phyloP scores from a whole-genome alignment of 1,140 invertebrate genomes.

The Acromyrmex heyeri region DNA sequence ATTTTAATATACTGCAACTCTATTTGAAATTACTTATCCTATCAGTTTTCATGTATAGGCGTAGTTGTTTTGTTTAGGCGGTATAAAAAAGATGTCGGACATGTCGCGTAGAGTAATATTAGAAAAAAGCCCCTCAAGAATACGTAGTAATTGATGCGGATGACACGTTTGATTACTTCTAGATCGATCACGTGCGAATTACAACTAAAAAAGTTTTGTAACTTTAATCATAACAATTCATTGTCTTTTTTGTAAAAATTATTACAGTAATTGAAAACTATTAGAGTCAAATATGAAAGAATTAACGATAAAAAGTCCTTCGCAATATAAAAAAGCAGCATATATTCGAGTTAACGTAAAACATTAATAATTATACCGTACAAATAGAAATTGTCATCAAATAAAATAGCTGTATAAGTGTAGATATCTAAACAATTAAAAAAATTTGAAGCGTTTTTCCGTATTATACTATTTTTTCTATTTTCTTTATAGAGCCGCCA shows the following conservation, averaged over 20 bases:
- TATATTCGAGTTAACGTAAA: slow-evolving; percentile 27
- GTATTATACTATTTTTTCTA: slow-evolving; percentile 64
- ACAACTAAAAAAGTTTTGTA: slow-evolving; percentile 21
- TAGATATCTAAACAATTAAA: slow-evolving; percentile 74
- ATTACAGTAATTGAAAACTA: not conserved
- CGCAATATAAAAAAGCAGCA: slow-evolving; percentile 45
- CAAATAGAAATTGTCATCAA: slow-evolving; percentile 15
- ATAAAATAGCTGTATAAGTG: slow-evolving; percentile 23
- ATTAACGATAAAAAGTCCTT: slow-evolving; percentile 35
- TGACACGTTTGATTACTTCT: slow-evolving; percentile 82
- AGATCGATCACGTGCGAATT: slow-evolving; percentile 63
- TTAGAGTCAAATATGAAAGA: slow-evolving; percentile 13
- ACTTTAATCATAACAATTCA: slow-evolving; percentile 43
- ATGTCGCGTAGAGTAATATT: slow-evolving; percentile 55
- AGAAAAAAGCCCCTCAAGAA: slow-evolving; percentile 57
- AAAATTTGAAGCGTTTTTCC: slow-evolving; percentile 76
- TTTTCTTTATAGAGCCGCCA: slow-evolving; percentile 70
- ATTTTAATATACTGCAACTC: slow-evolving; percentile 80
- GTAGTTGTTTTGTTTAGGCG: slow-evolving; percentile 70
- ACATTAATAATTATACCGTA: slow-evolving; percentile 29
- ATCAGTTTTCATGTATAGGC: slow-evolving; percentile 73
- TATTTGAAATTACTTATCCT: slow-evolving; percentile 77
- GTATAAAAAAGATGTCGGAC: slow-evolving; percentile 73
- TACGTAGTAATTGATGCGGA: slow-evolving; percentile 57
- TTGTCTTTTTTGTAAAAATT: not conserved